Evolutionary conservation across 1,140 invertebrate genomes (phyloP), one percentile per base, ranked within the genome.

Genomic region (Neodiprion pinetum): DNA sequence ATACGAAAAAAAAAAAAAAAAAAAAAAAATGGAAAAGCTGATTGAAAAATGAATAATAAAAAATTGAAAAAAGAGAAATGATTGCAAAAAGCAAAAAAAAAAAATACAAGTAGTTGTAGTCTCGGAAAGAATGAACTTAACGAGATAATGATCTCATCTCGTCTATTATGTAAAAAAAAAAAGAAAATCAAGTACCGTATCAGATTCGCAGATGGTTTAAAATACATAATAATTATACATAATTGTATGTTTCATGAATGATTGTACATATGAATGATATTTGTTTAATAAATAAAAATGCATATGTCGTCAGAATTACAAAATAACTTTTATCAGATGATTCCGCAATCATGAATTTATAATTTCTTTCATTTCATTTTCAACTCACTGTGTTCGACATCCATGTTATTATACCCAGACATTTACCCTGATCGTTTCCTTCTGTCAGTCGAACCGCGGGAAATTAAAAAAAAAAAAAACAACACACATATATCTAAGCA

Each of bases 251-350:
- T 23, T 47, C 53, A 61, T 23, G 67, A 23, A 23, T 69, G 67
- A 23, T 69, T 69, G 67, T 69, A 69, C 17, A 69, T 69, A 69
- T 21, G 67, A 69, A 69, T 69, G 40, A 69, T 21, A 69, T 69
- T 61, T 61, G 53, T 61, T 61, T 61, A 61, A 61, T 61, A 17
- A 61, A 61, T 61, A 61, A 61, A 40, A 61, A 61, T 61, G 53
- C 53, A 61, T 61, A 61, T 61, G 53, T 61, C 53, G 53, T 61
- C 53, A 61, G 53, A 61, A 61, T 61, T 61, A 17, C 53, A 17
- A 61, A 61, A 61, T 12, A 17, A 9, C 5, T 61, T 61, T 61
- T 61, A 7, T 61, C 9, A 14, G 5, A 9, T 61, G 8, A 17
- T 61, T 61, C 53, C 53, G 53, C 28, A 61, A 7, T 61, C 53